These are phyloP conservation scores for Lacanobia oleracea DNA, from an alignment of 2,888 invertebrate species.

Conservation along the genomic window DNA sequence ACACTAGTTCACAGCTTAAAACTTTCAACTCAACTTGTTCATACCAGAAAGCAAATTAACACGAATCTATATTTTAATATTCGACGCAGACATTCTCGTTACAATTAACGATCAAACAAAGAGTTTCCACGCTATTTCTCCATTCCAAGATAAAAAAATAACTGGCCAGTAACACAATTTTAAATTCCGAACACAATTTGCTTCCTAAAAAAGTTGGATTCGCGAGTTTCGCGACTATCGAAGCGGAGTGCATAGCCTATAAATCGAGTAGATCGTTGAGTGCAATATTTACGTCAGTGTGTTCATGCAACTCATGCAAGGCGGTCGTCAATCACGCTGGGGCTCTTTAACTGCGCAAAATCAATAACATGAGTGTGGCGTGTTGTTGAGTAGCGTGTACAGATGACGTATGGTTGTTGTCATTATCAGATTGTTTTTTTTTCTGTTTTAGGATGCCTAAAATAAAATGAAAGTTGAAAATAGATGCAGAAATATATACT, in stretches of 20 bases:
- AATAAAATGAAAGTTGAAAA: constrained; percentile 10
- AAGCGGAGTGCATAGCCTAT: constrained; percentile 62
- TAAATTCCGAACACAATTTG: constrained; percentile 57
- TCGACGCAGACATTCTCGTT: constrained; percentile 47
- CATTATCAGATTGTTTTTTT: constrained; percentile 26
- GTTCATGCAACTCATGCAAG: constrained; percentile 64
- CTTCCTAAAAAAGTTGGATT: constrained; percentile 51
- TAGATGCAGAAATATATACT: not conserved
- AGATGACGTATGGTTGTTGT: constrained; percentile 46
- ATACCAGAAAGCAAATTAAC: constrained; percentile 33
- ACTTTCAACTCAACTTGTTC: constrained; percentile 43
- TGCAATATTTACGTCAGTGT: constrained; percentile 60
- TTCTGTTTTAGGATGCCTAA: constrained; percentile 4
- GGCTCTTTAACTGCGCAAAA: constrained; percentile 54
- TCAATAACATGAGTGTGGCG: constrained; percentile 58
- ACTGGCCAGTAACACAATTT: constrained; percentile 46
- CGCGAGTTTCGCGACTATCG: constrained; percentile 60
- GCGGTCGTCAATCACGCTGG: constrained; percentile 61
- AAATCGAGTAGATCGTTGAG: constrained; percentile 59
- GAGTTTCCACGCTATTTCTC: constrained; percentile 58
- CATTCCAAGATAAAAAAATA: constrained; percentile 49
- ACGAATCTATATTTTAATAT: constrained; percentile 28
- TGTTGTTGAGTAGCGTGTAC: constrained; percentile 57
- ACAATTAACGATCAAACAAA: constrained; percentile 47
- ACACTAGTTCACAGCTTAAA: constrained; percentile 38